Evolutionary conservation across 1,140 invertebrate species (phyloP), one percentile per base, ranked within the genome.

Genomic region (Drosophila sucinea): DNA sequence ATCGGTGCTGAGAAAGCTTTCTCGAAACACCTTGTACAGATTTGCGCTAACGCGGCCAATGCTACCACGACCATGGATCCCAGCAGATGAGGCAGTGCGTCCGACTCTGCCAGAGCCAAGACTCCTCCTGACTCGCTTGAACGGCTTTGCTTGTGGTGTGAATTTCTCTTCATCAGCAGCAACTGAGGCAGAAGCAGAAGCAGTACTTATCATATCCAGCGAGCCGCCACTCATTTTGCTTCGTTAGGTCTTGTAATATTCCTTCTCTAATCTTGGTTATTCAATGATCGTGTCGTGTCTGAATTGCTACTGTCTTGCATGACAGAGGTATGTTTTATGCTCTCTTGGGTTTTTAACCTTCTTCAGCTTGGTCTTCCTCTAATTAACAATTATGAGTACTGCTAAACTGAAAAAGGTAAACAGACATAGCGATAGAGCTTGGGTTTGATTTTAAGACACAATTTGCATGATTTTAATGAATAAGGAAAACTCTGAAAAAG

Each of bases 401-500:
- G 67, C 63, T 38, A 55, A 70, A 66, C 38, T 47, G 51, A 60
- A 71, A 70, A 63, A 65, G 75, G 79, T 64, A 69, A 72, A 77
- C 60, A 38, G 2, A 62, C 32, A 67, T 8, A 17, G 41, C n/a
- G 4, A 17, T 41, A 38, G 8, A 38, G 7, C 35, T 41, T 44
- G 54, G 23, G 30, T 75, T 75, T 40, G 72, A 67, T 23, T 51
- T 51, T 35, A 23, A 56, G 75, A 65, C 57, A 71, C 78, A 83
- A 89, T 87, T 87, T 87, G 79, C 84, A 87, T 87, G 84, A 58
- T 62, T 67, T 71, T 57, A 62, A 83, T 83, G 83, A 89, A 87
- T 89, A 74, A 89, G 80, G 79, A 87, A 80, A 71, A 65, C 47
- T 47, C 55, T 67, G 57, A 67, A 47, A 41, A 68, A 23, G 41